A percentile compares a stretch with the other conserved stretches of the same genome.
phyloP scores from a whole-genome alignment of 2,797 vertebrate genomes.

The Tympanoctomys barrerae region DNA sequence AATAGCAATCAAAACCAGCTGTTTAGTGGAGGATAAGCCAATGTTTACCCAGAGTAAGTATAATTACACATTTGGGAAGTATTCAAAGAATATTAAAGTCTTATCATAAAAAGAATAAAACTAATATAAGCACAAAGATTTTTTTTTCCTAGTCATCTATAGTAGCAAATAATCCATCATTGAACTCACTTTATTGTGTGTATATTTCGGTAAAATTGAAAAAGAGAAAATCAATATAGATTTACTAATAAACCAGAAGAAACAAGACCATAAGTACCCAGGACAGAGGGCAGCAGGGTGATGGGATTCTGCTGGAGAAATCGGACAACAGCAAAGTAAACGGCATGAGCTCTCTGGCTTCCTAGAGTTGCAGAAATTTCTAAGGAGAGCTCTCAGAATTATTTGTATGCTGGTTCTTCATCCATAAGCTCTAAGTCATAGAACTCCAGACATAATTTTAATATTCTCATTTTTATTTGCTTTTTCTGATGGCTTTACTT shows the following conservation, averaged over 20 bases:
- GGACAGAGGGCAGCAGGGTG: neutral
- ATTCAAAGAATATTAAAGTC: slow-evolving; percentile 16
- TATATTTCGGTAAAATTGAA: slow-evolving; percentile 42
- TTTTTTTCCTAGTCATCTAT: neutral
- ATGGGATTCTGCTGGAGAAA: slow-evolving; percentile 27
- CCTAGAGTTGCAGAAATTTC: neutral
- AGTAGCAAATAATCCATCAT: neutral
- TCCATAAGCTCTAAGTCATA: neutral
- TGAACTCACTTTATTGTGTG: neutral
- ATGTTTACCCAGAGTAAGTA: neutral
- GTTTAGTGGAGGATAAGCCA: neutral
- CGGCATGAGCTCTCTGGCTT: neutral
- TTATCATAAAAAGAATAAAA: neutral
- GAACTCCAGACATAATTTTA: neutral
- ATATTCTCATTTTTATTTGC: slow-evolving; percentile 13
- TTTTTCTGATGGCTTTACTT: slow-evolving; percentile 3
- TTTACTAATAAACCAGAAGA: neutral
- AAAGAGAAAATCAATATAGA: neutral
- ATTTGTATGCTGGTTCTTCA: slow-evolving; percentile 7
- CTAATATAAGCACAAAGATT: neutral
- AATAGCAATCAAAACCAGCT: slow-evolving; percentile 17
- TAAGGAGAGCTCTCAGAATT: neutral
- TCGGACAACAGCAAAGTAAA: neutral
- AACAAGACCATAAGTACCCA: neutral
- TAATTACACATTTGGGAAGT: neutral